Conservation (phyloP, 2,888 invertebrate species). For the Melanostoma scalare region DNA sequence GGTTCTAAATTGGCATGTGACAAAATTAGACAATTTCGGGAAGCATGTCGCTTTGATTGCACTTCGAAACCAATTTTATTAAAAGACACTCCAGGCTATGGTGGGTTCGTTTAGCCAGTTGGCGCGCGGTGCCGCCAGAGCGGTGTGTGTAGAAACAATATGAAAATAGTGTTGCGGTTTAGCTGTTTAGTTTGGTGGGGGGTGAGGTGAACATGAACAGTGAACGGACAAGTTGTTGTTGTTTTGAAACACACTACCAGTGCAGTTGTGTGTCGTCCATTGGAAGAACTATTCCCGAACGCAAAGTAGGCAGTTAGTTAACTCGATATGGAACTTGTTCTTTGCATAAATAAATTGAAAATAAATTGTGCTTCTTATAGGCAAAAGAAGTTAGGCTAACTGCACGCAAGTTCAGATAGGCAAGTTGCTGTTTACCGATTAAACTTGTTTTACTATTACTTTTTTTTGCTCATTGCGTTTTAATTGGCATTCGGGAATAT, state of each 20-base stretch:
- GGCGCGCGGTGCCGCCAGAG: not conserved
- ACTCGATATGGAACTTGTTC: constrained; percentile 40
- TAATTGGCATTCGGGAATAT: constrained; percentile 1
- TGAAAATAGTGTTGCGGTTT: not conserved
- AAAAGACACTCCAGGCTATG: constrained; percentile 33
- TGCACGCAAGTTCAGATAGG: constrained; percentile 29
- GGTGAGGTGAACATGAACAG: constrained; percentile 13
- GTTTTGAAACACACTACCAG: constrained; percentile 34
- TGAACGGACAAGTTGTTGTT: constrained; percentile 58
- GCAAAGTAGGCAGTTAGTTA: not conserved
- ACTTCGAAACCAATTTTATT: constrained; percentile 51
- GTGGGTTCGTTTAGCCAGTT: not conserved
- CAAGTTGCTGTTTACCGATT: constrained; percentile 16
- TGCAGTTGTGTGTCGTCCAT: constrained; percentile 28
- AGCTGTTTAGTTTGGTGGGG: constrained; percentile 18
- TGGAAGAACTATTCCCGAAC: constrained; percentile 6
- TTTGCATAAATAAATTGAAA: constrained; percentile 63
- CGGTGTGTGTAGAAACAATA: not conserved
- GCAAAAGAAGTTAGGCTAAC: constrained; percentile 33
- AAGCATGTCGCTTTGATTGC: constrained; percentile 36
- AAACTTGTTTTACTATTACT: constrained; percentile 26
- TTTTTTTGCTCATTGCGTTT: constrained; percentile 8
- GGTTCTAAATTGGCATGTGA: constrained; percentile 39
- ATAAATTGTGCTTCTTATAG: constrained; percentile 33
- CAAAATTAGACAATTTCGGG: constrained; percentile 55